These are phyloP conservation scores for Oostethus manadensis DNA, from an alignment of 2,113 vertebrate species.

Conservation along the genomic window DNA sequence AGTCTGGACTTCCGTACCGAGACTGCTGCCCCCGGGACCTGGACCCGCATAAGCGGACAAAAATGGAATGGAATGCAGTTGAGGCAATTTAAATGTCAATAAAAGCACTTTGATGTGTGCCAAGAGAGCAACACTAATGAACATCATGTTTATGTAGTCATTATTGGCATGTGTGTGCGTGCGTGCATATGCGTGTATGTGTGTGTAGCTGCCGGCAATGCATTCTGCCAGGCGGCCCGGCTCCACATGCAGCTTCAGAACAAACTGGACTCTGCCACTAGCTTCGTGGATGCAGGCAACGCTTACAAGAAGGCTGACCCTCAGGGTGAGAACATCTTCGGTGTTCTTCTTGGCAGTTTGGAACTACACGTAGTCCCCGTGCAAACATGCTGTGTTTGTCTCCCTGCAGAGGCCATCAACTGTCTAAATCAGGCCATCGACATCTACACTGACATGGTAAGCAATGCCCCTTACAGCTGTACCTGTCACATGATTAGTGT, in stretches of 20 bases:
- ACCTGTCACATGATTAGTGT: neutral
- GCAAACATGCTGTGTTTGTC: constrained; percentile 46
- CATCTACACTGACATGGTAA: constrained; percentile 99
- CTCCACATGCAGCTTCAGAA: constrained; percentile 98
- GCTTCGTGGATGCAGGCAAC: constrained; percentile 95
- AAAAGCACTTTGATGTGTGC: neutral
- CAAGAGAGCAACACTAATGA: neutral
- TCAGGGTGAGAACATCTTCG: constrained; percentile 76
- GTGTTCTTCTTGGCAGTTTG: neutral
- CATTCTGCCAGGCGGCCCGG: constrained; percentile 92
- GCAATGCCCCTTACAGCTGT: constrained; percentile 15
- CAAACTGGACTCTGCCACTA: constrained; percentile 94
- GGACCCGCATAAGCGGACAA: too few relatives aligned
- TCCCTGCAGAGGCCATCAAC: constrained; percentile 95
- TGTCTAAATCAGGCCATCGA: constrained; percentile 99
- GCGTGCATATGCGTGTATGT: constrained; percentile 11
- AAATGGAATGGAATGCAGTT: too few relatives aligned
- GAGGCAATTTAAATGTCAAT: too few relatives aligned
- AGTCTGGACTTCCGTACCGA: too few relatives aligned
- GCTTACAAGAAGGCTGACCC: constrained; percentile 98
- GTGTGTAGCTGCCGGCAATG: constrained; percentile 85
- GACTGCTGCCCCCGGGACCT: too few relatives aligned
- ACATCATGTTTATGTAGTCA: neutral
- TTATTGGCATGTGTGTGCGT: constrained; percentile 2
- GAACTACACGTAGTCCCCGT: too few relatives aligned